phyloP scores from a whole-genome alignment of 2,113 vertebrate species.

The Haemorhous mexicanus region DNA sequence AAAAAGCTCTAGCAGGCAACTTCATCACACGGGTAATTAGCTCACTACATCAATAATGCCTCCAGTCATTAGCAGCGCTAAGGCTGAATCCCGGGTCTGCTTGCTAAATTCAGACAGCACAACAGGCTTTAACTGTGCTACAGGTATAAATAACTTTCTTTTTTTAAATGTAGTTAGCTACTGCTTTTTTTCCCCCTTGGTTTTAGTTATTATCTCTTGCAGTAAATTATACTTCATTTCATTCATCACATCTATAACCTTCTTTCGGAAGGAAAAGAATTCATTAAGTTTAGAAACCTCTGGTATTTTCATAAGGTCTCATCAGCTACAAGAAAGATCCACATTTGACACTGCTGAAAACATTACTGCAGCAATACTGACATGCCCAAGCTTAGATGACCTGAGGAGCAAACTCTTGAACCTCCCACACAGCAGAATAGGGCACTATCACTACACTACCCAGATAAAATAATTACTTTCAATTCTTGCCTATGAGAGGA shows the following conservation, averaged over 20 bases:
- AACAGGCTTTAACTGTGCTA: neutral
- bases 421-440: neutral
- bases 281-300: conserved; percentile 1
- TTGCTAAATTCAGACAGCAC: conserved; percentile 17
- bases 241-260: neutral
- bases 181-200: neutral
- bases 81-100: neutral
- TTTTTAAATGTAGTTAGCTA: conserved; percentile 8
- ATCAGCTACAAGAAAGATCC: neutral
- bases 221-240: conserved; percentile 21
- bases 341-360: neutral
- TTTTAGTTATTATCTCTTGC: conserved; percentile 15
- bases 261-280: neutral
- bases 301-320: neutral
- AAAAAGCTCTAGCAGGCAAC: conserved; percentile 21
- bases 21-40: conserved; percentile 28
- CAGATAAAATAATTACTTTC: neutral
- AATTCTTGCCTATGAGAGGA: neutral
- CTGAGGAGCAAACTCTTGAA: neutral
- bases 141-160: conserved; percentile 17
- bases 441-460: neutral
- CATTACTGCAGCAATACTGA: neutral
- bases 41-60: neutral
- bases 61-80: neutral
- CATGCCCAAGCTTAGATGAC: neutral